These are phyloP conservation scores for Procavia capensis DNA, from an alignment of 2,113 vertebrate species.

Conservation along the genomic window DNA sequence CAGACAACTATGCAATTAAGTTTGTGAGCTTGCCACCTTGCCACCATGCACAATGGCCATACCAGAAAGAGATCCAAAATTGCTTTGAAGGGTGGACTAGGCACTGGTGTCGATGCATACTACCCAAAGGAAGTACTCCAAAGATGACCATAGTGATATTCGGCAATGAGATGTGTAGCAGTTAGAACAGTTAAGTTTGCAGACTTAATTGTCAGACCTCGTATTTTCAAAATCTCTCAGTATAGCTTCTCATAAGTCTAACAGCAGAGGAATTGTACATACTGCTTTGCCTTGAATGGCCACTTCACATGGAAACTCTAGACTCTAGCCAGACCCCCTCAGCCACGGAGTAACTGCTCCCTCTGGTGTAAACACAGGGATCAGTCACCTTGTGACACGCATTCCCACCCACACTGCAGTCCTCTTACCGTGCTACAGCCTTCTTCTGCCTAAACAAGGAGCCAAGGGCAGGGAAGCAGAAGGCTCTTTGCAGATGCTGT, in stretches of 20 bases:
- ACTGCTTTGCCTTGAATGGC: constrained; percentile 22
- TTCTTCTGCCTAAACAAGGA: background rate
- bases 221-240: background rate
- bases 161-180: too few relatives aligned
- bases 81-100: too few relatives aligned
- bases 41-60: too few relatives aligned
- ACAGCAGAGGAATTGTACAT: background rate
- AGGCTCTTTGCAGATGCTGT: background rate
- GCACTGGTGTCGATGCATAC: too few relatives aligned
- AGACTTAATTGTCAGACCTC: too few relatives aligned
- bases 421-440: background rate
- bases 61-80: too few relatives aligned
- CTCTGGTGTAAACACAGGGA: constrained; percentile 85
- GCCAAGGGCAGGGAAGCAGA: background rate
- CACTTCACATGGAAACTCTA: constrained; percentile 32
- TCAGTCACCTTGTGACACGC: background rate
- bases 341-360: constrained; percentile 86
- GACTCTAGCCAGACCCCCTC: constrained; percentile 41
- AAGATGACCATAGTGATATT: too few relatives aligned
- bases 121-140: too few relatives aligned
- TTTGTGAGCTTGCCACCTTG: too few relatives aligned
- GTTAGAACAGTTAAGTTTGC: too few relatives aligned
- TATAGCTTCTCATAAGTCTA: background rate
- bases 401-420: background rate
- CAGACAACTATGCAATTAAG: too few relatives aligned